Base-by-base conservation (phyloP, 2,888 invertebrate species). In the Augiades crinisus region DNA sequence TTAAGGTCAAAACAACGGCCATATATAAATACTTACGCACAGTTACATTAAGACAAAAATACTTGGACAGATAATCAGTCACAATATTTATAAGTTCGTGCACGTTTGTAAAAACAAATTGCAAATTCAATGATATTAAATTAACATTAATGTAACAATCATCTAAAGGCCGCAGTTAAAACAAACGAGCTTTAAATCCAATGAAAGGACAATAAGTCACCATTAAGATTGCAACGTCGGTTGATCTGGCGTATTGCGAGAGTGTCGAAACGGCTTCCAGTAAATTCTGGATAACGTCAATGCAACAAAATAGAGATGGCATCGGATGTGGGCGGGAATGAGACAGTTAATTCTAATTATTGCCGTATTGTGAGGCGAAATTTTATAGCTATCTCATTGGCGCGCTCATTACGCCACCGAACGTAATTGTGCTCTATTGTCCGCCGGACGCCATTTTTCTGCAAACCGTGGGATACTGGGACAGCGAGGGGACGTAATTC, bases 311-410 rank as follows among this genome's bases (percentile, higher is more conserved):
- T 75, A 71, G 68, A 72, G 70, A 72, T 67, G 68, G 69, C 69
- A 74, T 80, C 75, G 76, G 79, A 79, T 81, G 87, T 87, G 81
- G 85, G 85, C 65, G 81, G 75, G 77, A 77, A 79, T 71, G 84
- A 84, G 80, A 87, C 82, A 83, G 87, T 88, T 88, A 86, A 88
- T 89, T 85, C 82, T 87, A 89, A 89, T 88, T 86, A 87, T 75
- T 74, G 68, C 68, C 67, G 78, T 80, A 87, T 88, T 89, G 88
- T 88, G 75, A 68, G 75, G 71, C 78, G 72, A 81, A 82, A 81
- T 86, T 88, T 88, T 88, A 88, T 87, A 76, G 85, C 86, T 78
- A 83, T 85, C 88, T 86, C 87, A 87, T 88, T 86, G 84, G 78
- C 72, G 65, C 72, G 70, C 78, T 87, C 81, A 85, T 88, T 85